A percentile compares a stretch with the other conserved stretches of the same genome.
phyloP scores from a whole-genome alignment of 64 coral and sea anemone species.

The Astreopora myriophthalma region DNA sequence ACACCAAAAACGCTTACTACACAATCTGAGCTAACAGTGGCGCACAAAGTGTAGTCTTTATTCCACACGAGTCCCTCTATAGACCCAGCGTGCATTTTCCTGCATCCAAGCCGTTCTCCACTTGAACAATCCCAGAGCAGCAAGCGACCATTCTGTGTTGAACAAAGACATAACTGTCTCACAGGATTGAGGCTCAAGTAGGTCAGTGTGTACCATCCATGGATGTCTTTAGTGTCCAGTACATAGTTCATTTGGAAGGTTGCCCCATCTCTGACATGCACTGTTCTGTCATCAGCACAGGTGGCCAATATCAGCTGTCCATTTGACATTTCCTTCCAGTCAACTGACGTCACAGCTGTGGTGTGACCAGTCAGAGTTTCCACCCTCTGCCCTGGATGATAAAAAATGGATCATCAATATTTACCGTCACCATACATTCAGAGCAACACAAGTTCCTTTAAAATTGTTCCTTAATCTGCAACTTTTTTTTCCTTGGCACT shows the following conservation, averaged over 20 bases:
- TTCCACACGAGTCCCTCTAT: constrained; percentile 86
- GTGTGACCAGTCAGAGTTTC: constrained; percentile 83
- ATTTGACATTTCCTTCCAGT: constrained; percentile 83
- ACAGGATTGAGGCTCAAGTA: constrained; percentile 81
- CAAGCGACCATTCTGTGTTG: constrained; percentile 88
- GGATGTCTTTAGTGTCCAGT: constrained; percentile 70
- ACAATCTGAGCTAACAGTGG: constrained; percentile 93
- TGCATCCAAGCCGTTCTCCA: constrained; percentile 69
- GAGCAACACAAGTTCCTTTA: too few species aligned
- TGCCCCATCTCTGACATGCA: constrained; percentile 66
- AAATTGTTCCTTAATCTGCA: too few species aligned
- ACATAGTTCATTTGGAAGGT: constrained; percentile 68
- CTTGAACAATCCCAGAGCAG: constrained; percentile 83
- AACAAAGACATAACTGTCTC: constrained; percentile 72
- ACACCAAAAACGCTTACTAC: constrained; percentile 77
- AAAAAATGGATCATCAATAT: neutral
- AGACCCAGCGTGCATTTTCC: constrained; percentile 86
- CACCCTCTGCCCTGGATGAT: constrained; percentile 58
- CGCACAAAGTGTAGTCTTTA: constrained; percentile 70
- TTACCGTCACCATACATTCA: neutral
- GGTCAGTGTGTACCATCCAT: constrained; percentile 87
- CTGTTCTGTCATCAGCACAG: constrained; percentile 92
- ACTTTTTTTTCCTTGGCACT: too few species aligned
- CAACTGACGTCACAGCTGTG: constrained; percentile 90
- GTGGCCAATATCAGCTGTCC: constrained; percentile 66